These are phyloP conservation scores for Symphodus melops DNA, from an alignment of 2,113 vertebrate genomes.

Conservation along the genomic window DNA sequence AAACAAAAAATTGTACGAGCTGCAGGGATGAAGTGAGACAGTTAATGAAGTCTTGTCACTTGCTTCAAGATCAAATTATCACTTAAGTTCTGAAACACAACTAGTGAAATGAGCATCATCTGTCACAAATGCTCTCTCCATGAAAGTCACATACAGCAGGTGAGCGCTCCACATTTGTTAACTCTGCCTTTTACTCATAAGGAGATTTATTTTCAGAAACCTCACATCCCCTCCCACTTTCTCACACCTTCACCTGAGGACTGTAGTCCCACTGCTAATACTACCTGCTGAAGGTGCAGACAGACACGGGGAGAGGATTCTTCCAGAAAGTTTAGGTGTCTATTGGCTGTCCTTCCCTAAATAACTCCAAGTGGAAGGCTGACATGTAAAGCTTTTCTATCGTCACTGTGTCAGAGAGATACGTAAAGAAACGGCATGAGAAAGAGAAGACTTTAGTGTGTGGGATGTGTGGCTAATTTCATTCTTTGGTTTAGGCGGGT, in stretches of 20 bases:
- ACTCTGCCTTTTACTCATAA: conserved; percentile 38
- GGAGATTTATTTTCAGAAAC: conserved; percentile 67
- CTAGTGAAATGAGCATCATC: background rate
- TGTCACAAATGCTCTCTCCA: background rate
- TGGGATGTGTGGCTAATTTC: conserved; percentile 80
- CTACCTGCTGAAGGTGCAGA: conserved; percentile 27
- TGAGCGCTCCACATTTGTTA: conserved; percentile 45
- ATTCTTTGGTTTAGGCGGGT: conserved; percentile 70
- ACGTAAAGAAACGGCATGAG: conserved; percentile 30
- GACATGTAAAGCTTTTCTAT: conserved; percentile 50
- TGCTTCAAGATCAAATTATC: background rate
- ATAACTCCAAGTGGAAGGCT: conserved; percentile 64
- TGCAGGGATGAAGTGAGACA: background rate
- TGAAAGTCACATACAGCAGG: conserved; percentile 7
- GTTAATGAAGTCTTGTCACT: background rate
- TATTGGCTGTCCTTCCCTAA: conserved; percentile 63
- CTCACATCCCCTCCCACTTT: conserved; percentile 62
- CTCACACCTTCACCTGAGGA: conserved; percentile 58
- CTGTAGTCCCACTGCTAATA: conserved; percentile 46
- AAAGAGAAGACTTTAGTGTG: conserved; percentile 49
- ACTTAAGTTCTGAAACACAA: background rate
- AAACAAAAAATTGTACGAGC: too few species aligned
- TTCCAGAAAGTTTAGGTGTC: conserved; percentile 42
- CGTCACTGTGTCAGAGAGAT: conserved; percentile 43
- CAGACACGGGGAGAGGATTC: conserved; percentile 41